Evolutionary conservation across 2,113 vertebrate genomes (phyloP).

Genomic region (Misgurnus mizolepis): DNA sequence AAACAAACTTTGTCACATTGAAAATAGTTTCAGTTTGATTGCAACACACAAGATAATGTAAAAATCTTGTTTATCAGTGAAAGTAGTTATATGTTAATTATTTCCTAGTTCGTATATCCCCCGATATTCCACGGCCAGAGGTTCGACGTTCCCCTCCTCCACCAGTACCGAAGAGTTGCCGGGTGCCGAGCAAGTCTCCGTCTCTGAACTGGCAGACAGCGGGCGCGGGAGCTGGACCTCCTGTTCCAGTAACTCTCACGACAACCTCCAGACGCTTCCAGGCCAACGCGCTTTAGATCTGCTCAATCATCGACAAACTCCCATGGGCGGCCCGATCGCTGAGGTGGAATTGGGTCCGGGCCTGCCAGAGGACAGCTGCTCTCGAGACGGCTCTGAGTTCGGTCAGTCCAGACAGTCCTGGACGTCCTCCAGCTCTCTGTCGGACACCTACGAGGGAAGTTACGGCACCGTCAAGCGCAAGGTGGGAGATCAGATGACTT

Average conservation of each 20-base stretch:
- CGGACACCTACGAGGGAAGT: conserved; percentile 85
- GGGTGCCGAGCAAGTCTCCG: conserved; percentile 78
- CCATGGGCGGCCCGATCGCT: conserved; percentile 80
- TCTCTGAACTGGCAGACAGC: conserved; percentile 85
- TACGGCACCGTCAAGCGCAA: conserved; percentile 86
- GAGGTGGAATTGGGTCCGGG: conserved; percentile 77
- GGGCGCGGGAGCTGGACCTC: conserved; percentile 97
- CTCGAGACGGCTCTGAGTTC: conserved; percentile 72
- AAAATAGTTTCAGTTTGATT: too few relatives aligned
- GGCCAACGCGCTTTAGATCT: conserved; percentile 79
- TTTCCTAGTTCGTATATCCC: conserved; percentile 57
- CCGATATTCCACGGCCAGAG: conserved; percentile 71
- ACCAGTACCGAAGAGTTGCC: conserved; percentile 87
- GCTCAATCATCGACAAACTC: conserved; percentile 78
- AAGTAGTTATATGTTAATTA: not conserved
- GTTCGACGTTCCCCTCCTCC: conserved; percentile 78
- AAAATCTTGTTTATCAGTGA: too few relatives aligned
- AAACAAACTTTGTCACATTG: too few relatives aligned
- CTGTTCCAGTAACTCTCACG: conserved; percentile 93
- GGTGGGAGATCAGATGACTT: conserved; percentile 70
- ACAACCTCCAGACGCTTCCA: conserved; percentile 90
- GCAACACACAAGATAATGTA: too few relatives aligned
- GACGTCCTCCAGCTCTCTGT: conserved; percentile 88
- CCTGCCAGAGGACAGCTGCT: conserved; percentile 70
- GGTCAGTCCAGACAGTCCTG: conserved; percentile 84